phyloP scores from a whole-genome alignment of 1,140 invertebrate genomes.

The Apis cerana region DNA sequence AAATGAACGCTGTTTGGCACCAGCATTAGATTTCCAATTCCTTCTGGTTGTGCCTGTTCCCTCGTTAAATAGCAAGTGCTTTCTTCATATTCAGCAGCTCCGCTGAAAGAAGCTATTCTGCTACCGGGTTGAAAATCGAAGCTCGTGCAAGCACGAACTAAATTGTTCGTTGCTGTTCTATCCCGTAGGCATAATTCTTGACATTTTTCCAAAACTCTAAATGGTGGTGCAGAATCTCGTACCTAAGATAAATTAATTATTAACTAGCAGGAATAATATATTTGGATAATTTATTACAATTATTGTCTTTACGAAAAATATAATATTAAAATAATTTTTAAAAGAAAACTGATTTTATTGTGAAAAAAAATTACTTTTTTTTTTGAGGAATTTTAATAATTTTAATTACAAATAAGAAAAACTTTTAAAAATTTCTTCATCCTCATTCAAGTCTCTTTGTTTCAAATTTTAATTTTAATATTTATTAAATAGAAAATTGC shows the following conservation, averaged over 20 bases:
- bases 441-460: too few relatives aligned
- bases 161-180: conserved; percentile 88
- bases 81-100: conserved; percentile 92
- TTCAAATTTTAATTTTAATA: too few relatives aligned
- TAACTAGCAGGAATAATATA: neutral
- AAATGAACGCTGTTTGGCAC: conserved; percentile 94
- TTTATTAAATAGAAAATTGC: too few relatives aligned
- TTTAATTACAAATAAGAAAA: too few relatives aligned
- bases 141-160: conserved; percentile 90
- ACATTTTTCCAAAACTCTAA: conserved; percentile 92
- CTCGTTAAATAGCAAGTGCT: conserved; percentile 93
- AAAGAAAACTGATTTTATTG: too few relatives aligned
- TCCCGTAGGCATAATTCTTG: conserved; percentile 92
- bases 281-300: neutral
- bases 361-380: too few relatives aligned
- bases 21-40: conserved; percentile 91
- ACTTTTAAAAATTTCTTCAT: too few relatives aligned
- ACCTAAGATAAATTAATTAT: conserved; percentile 79
- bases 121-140: conserved; percentile 95
- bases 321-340: too few relatives aligned
- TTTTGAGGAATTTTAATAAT: too few relatives aligned
- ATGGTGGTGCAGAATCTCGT: conserved; percentile 90
- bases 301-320: neutral
- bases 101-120: conserved; percentile 90
- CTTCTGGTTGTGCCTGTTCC: conserved; percentile 92